Evolutionary conservation across 2,888 invertebrate species (phyloP).

Genomic region (Agrochola litura): DNA sequence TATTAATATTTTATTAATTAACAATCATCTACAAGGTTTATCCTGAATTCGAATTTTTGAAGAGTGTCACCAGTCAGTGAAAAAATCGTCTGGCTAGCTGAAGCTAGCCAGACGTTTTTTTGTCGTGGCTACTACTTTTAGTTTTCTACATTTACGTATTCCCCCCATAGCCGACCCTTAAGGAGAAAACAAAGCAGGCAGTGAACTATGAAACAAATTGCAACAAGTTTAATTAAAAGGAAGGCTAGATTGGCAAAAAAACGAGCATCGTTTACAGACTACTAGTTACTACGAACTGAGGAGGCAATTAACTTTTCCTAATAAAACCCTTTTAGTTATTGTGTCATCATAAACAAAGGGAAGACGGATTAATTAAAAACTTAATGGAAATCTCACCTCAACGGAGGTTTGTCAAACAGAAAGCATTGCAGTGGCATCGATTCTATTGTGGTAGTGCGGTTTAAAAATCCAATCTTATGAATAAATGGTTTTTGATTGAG

Average conservation of each 20-base stretch:
- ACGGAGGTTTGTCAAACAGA: neutral
- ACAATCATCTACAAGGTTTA: no score
- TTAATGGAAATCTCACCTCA: conserved; percentile 25
- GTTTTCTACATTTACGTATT: no score
- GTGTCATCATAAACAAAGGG: conserved; percentile 6
- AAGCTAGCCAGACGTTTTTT: no score
- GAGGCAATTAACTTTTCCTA: conserved; percentile 22
- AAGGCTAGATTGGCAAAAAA: conserved; percentile 19
- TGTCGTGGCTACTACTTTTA: no score
- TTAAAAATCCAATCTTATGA: conserved; percentile 2
- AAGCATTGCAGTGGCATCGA: neutral
- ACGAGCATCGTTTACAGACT: conserved; percentile 10
- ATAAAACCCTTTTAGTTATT: conserved; percentile 17
- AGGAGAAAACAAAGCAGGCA: conserved; percentile 8
- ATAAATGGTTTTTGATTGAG: neutral
- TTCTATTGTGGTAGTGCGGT: neutral
- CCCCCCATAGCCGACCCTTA: neutral
- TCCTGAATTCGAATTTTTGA: no score
- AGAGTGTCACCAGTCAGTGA: no score
- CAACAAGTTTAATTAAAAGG: conserved; percentile 22
- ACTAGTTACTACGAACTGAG: conserved; percentile 8
- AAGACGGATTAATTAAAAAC: conserved; percentile 23
- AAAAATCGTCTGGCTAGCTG: no score
- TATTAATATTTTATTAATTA: no score
- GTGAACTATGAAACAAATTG: conserved; percentile 6